These are phyloP conservation scores for Augiades crinisus DNA, from an alignment of 2,888 invertebrate genomes.

Conservation along the genomic window DNA sequence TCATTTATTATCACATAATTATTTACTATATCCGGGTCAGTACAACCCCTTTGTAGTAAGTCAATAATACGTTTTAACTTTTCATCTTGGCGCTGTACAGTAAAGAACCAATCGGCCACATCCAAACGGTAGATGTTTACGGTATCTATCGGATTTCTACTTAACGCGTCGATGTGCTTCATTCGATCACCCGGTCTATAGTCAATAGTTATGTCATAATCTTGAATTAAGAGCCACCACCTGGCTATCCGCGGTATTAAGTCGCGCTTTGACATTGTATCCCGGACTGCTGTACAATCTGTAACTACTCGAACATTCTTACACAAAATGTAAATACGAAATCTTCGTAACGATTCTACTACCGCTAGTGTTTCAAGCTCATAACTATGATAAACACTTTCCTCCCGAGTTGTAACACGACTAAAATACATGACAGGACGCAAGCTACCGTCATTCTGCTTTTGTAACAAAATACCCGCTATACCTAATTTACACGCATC, in stretches of 20 bases:
- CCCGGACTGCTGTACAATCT: constrained; percentile 42
- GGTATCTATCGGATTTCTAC: constrained; percentile 36
- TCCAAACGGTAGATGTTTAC: no score
- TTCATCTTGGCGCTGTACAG: not conserved
- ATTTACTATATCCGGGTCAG: not conserved
- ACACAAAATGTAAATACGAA: constrained; percentile 36
- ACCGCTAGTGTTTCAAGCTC: constrained; percentile 47
- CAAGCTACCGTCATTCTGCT: constrained; percentile 29
- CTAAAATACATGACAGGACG: constrained; percentile 42
- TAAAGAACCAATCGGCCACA: not conserved
- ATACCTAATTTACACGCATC: constrained; percentile 38
- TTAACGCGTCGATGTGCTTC: constrained; percentile 45
- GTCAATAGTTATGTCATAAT: constrained; percentile 41
- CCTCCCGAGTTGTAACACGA: constrained; percentile 35
- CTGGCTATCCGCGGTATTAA: constrained; percentile 40
- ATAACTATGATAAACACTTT: constrained; percentile 44
- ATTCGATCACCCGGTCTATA: constrained; percentile 42
- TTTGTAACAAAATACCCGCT: constrained; percentile 40
- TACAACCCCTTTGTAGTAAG: constrained; percentile 31
- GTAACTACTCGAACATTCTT: constrained; percentile 33
- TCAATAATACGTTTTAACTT: not conserved
- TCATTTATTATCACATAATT: not conserved
- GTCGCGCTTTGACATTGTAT: constrained; percentile 40
- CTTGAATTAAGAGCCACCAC: constrained; percentile 42
- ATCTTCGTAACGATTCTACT: constrained; percentile 37